Percentiles rank a stretch among this genome's conserved stretches.
These are phyloP conservation scores for Philereme transversata DNA, from an alignment of 2,888 invertebrate genomes.

Conservation along the genomic window DNA sequence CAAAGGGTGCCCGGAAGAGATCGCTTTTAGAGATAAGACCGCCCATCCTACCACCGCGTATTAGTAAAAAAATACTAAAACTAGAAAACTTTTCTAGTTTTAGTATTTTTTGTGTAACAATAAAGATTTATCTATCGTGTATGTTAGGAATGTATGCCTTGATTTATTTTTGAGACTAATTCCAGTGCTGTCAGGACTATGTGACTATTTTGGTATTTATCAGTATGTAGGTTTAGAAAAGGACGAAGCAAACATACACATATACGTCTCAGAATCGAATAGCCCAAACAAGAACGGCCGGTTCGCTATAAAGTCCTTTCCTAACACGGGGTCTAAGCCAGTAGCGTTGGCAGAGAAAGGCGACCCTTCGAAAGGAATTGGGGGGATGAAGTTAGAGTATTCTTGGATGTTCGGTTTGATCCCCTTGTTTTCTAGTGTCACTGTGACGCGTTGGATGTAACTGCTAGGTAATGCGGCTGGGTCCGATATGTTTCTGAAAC, in stretches of 20 bases:
- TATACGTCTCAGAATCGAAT: slow-evolving; percentile 43
- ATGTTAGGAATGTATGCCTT: no score
- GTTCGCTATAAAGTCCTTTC: slow-evolving; percentile 46
- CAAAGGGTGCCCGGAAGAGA: no score
- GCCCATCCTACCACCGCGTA: no score
- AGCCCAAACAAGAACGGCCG: slow-evolving; percentile 50
- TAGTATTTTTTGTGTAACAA: no score
- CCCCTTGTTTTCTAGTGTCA: slow-evolving; percentile 40
- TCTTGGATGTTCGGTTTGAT: slow-evolving; percentile 30
- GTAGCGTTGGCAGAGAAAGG: slow-evolving; percentile 29
- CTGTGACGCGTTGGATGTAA: slow-evolving; percentile 41
- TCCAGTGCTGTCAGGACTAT: no score
- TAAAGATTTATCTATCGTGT: no score
- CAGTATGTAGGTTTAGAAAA: slow-evolving; percentile 40
- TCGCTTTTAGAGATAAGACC: no score
- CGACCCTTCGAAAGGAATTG: background rate
- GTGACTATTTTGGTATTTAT: background rate
- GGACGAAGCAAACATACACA: slow-evolving; percentile 43
- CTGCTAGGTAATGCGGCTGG: slow-evolving; percentile 39
- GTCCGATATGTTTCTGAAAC: slow-evolving; percentile 40
- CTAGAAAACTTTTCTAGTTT: no score
- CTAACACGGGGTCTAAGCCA: slow-evolving; percentile 36
- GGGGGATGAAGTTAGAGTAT: slow-evolving; percentile 18
- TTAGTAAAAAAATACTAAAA: no score
- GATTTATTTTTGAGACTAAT: no score